phyloP scores from a whole-genome alignment of 2,888 invertebrate species.

The Aphidoletes aphidimyza region DNA sequence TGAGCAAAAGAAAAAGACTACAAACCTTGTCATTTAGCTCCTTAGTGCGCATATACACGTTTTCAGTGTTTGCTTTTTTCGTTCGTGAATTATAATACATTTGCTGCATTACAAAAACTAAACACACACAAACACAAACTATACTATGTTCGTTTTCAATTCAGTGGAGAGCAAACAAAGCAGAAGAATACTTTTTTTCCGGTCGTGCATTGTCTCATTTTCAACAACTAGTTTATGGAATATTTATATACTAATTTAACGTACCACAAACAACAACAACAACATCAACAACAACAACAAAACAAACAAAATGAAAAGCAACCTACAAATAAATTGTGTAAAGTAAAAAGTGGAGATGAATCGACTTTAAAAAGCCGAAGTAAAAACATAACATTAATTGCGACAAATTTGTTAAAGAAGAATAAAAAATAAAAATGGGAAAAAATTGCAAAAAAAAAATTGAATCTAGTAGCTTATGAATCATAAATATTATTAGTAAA shows the following conservation, averaged over 20 bases:
- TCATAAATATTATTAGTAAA: constrained; percentile 41
- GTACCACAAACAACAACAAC: not conserved
- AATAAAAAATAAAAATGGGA: not conserved
- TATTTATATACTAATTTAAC: constrained; percentile 41
- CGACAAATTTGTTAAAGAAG: not conserved
- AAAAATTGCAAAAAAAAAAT: constrained; percentile 29
- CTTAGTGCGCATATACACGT: constrained; percentile 1
- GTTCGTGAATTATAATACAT: constrained; percentile 4
- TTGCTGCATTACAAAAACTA: not conserved
- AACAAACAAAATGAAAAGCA: not conserved
- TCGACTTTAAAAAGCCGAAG: constrained; percentile 7
- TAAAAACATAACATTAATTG: not conserved
- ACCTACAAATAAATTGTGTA: constrained; percentile 35
- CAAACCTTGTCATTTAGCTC: constrained; percentile 17
- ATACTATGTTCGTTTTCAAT: not conserved
- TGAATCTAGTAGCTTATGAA: constrained; percentile 53
- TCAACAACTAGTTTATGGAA: constrained; percentile 22
- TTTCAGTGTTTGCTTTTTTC: constrained; percentile 38
- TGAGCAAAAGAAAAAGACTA: not conserved
- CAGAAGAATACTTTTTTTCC: no score
- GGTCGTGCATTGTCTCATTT: no score
- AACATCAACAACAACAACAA: not conserved
- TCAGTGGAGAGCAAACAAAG: not conserved
- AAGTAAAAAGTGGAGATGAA: constrained; percentile 10
- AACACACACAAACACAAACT: not conserved